Conservation (phyloP, 2,113 vertebrate genomes). For the Sinocyclocheilus rhinocerous region DNA sequence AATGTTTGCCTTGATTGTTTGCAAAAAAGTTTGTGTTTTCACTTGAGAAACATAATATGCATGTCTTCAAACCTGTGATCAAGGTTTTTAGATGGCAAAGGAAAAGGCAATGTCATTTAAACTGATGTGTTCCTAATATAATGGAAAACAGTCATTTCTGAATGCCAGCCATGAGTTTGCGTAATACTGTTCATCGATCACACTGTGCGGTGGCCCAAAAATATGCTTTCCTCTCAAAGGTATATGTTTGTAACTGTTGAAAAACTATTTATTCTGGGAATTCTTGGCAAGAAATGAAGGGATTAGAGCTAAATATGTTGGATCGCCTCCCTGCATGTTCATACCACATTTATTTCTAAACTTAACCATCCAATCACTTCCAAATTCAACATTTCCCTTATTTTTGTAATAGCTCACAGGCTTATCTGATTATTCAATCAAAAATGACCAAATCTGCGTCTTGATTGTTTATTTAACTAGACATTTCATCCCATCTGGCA, state of each 20-base stretch:
- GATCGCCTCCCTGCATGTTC: conserved; percentile 35
- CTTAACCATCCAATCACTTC: conserved; percentile 10
- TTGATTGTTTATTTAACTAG: not conserved
- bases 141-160: conserved; percentile 31
- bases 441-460: not conserved
- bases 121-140: conserved; percentile 43
- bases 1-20: not conserved
- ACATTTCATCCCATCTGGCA: not conserved
- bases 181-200: conserved; percentile 50
- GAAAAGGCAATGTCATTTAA: conserved; percentile 50
- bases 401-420: conserved; percentile 19
- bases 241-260: conserved; percentile 43
- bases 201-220: conserved; percentile 56
- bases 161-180: conserved; percentile 30
- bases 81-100: conserved; percentile 40
- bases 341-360: conserved; percentile 29
- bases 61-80: conserved; percentile 34
- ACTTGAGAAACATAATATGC: not conserved
- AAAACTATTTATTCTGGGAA: conserved; percentile 54
- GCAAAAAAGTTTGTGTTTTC: not conserved
- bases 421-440: conserved; percentile 4
- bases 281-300: conserved; percentile 57
- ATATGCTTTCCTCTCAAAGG: conserved; percentile 59
- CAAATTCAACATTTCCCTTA: conserved; percentile 34
- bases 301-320: conserved; percentile 58